Evolutionary conservation across 2,797 vertebrate species (phyloP), one percentile per base, ranked within the genome.

Genomic region (Chanos chanos): DNA sequence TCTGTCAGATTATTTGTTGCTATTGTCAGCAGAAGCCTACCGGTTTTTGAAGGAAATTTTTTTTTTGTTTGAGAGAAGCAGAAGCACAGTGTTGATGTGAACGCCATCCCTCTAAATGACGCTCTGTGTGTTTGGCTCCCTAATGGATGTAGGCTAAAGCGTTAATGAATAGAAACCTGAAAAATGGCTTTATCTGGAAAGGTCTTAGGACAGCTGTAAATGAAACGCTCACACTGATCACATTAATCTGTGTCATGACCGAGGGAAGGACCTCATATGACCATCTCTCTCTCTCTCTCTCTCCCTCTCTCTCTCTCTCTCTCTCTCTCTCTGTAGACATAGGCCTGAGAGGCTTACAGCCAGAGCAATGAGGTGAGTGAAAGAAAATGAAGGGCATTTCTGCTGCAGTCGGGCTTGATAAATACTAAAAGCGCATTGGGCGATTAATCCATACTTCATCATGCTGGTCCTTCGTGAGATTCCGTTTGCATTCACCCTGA

Each of bases 101-200:
- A 48, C 47, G 41, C 81, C 82, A 76, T 73, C 76, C 80, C 85
- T 87, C 88, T 84, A 87, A 85, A 78, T 70, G 50, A 50, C 64
- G 58, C 73, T 64, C 73, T 73, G 71, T 73, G 77, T 59, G 70
- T 67, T 79, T 79, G 80, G 78, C 77, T 78, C 74, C 64, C 77
- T 85, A 84, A 86, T 83, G 84, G 78, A 84, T 85, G 77, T 73
- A 74, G 80, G 75, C 68, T 79, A 81, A 85, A 81, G 84, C 84
- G 81, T 77, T 83, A 85, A 86, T 83, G 81, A 82, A 83, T 78
- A 77, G 80, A 77, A 80, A 78, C 73, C 80, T 87, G 83, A 87
- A 85, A 83, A 89, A 87, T 83, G 72, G 80, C 75, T 80, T 84
- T 73, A 83, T 86, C 80, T 83, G 82, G 88, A 87, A 87, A 85